Percentiles rank a stretch among this genome's conserved stretches.
phyloP scores from a whole-genome alignment of 2,113 vertebrate species.

The Sinocyclocheilus rhinocerous region DNA sequence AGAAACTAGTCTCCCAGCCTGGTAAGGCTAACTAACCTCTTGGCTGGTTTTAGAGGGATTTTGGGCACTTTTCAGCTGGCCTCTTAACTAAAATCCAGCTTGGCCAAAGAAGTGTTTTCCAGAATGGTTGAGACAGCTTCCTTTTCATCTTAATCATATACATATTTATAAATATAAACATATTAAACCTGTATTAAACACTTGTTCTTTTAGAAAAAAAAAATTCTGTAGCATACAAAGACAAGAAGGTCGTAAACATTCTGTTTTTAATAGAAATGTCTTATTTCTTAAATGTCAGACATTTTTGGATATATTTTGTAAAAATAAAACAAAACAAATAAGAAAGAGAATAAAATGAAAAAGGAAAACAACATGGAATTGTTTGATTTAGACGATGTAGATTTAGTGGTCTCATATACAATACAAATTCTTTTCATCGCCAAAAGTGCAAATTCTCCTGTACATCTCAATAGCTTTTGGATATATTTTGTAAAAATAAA shows the following conservation, averaged over 20 bases:
- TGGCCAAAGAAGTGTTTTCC: neutral
- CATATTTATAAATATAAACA: neutral
- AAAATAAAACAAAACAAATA: slow-evolving; percentile 62
- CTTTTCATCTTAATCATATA: neutral
- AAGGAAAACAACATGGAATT: slow-evolving; percentile 77
- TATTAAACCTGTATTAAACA: neutral
- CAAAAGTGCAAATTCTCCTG: slow-evolving; percentile 80
- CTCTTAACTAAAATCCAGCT: neutral
- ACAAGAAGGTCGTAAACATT: slow-evolving; percentile 72
- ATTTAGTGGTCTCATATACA: slow-evolving; percentile 83
- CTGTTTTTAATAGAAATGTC: slow-evolving; percentile 82
- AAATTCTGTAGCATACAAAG: slow-evolving; percentile 21
- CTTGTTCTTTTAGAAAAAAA: neutral
- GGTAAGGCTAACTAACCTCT: neutral
- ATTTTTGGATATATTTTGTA: slow-evolving; percentile 78
- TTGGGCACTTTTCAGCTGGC: neutral
- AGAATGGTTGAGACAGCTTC: neutral
- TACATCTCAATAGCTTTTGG: slow-evolving; percentile 68
- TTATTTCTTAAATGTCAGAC: slow-evolving; percentile 82
- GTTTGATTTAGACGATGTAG: slow-evolving; percentile 78
- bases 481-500: slow-evolving; percentile 71
- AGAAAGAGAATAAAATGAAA: slow-evolving; percentile 64
- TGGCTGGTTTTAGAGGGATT: neutral
- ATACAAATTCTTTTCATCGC: slow-evolving; percentile 75
- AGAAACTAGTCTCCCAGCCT: neutral